phyloP scores from a whole-genome alignment of 2,888 invertebrate genomes.

The Lochmaea capreae region DNA sequence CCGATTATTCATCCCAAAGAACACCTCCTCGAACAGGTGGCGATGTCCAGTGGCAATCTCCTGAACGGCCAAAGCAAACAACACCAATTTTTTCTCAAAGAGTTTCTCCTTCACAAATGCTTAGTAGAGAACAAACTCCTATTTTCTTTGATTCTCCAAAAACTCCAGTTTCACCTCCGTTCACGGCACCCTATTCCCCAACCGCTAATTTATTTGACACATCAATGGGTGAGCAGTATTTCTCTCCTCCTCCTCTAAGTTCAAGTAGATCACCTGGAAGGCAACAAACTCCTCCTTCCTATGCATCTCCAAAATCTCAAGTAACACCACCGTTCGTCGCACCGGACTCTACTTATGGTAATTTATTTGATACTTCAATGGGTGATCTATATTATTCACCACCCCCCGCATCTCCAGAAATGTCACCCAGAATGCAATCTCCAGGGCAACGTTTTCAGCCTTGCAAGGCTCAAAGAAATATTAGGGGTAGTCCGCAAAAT shows the following conservation, averaged over 20 bases:
- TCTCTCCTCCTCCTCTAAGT: not conserved
- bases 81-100: slow-evolving; percentile 1
- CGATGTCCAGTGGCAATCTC: not conserved
- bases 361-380: not conserved
- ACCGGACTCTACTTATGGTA: not conserved
- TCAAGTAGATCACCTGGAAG: not conserved
- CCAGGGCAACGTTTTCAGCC: not conserved
- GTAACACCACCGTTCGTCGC: not conserved
- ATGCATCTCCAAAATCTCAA: not conserved
- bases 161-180: not conserved
- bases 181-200: not conserved
- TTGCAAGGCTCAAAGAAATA: not conserved
- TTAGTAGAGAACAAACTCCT: not conserved
- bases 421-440: slow-evolving; percentile 9
- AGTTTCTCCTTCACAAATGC: not conserved
- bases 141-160: slow-evolving; percentile 5
- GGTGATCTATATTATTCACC: slow-evolving; percentile 1
- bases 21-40: slow-evolving; percentile 1
- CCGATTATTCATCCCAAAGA: not conserved
- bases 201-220: slow-evolving; percentile 8
- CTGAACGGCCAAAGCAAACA: not conserved
- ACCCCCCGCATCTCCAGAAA: not conserved
- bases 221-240: not conserved
- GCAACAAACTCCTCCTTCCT: not conserved
- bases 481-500: not conserved